Conservation (phyloP, 1,140 invertebrate species). For the Aleiodes sp. region DNA sequence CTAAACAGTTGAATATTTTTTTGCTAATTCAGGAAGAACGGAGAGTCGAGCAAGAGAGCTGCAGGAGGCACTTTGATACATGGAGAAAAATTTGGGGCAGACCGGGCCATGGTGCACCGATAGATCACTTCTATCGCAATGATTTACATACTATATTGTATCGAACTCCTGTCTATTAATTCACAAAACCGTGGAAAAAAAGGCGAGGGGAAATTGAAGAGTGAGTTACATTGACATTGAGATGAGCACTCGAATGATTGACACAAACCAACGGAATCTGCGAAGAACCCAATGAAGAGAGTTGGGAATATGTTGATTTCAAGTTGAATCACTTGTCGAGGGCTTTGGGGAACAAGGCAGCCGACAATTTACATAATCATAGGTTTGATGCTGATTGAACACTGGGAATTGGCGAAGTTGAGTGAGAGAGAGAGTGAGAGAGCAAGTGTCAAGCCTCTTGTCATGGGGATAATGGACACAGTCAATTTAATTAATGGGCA, state of each 20-base stretch:
- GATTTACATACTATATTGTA: conserved; percentile 62
- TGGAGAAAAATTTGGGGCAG: conserved; percentile 75
- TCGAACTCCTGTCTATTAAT: conserved; percentile 50
- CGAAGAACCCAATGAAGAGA: neutral
- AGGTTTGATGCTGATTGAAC: conserved; percentile 28
- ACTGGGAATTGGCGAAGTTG: neutral
- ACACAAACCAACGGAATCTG: neutral
- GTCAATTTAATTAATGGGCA: conserved; percentile 29
- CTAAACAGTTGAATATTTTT: conserved; percentile 15
- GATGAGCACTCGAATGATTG: neutral
- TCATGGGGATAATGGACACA: conserved; percentile 27
- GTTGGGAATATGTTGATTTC: conserved; percentile 5
- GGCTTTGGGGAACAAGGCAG: neutral
- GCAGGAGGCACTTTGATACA: conserved; percentile 71
- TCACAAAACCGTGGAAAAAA: neutral
- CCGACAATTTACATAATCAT: conserved; percentile 34
- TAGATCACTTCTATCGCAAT: conserved; percentile 54
- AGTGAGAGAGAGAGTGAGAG: too few relatives aligned
- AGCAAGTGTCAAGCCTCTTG: conserved; percentile 10
- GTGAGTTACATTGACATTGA: neutral
- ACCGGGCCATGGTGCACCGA: conserved; percentile 74
- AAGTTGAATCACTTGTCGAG: neutral
- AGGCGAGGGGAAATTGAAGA: neutral
- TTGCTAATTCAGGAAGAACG: conserved; percentile 57
- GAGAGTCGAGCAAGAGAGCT: conserved; percentile 68